Evolutionary conservation across 2,797 vertebrate species (phyloP), one percentile per base, ranked within the genome.

Genomic region (Geotrypetes seraphini): DNA sequence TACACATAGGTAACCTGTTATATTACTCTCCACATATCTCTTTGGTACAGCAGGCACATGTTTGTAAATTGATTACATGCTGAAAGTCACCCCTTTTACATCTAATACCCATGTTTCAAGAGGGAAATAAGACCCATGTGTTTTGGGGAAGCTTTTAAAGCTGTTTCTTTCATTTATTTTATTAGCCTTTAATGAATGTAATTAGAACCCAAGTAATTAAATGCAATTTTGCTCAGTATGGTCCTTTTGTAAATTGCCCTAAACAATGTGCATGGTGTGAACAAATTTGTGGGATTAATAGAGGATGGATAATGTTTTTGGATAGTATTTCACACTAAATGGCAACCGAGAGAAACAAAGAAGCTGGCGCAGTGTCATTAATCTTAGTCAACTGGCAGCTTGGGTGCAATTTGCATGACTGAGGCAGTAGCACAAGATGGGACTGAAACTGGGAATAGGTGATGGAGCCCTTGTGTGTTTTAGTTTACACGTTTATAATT

Each of bases 101-200:
- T 89, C 86, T 85, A 81, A 83, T 75, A 85, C 85, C 85, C 86
- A 92, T 92, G 89, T 89, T 92, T 93, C 86, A 89, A 75, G 73
- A 78, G 66, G 73, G 78, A 87, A 85, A 92, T 86, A 86, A 86
- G 87, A 90, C 83, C 78, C 86, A 87, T 86, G 87, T 91, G 86
- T 89, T 91, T 90, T 84, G 78, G 73, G 77, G 75, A 71, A 78
- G 84, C 83, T 90, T 93, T 90, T 88, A 88, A 92, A 91, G 84
- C 88, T 82, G 84, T 83, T 90, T 79, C 69, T 70, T 74, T 86
- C 85, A 87, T 93, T 92, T 91, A 91, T 95, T 95, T 92, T 91
- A 95, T 93, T 90, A 90, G 92, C 86, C 85, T 92, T 92, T 95
- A 93, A 96, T 96, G 88, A 95, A 96, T 91, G 90, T 92, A 97